Evolutionary conservation across 1,140 invertebrate genomes (phyloP).

Genomic region (Drosophila miranda): DNA sequence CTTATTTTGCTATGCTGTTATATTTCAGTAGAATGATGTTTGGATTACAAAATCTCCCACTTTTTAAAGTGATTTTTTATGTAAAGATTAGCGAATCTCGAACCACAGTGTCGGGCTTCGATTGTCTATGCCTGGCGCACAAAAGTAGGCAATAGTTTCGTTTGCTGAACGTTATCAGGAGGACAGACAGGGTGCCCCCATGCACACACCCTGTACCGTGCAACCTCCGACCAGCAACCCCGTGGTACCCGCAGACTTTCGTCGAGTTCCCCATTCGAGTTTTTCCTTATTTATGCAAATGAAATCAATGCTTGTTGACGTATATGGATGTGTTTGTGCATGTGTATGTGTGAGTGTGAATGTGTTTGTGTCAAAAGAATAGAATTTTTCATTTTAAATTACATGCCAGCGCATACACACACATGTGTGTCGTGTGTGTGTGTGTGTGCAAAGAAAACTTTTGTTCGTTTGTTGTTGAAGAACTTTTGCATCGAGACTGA

Average conservation of each 20-base stretch:
- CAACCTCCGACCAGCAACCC: not conserved
- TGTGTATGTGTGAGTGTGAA: constrained; percentile 19
- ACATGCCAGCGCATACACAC: constrained; percentile 30
- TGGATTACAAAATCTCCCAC: too few species aligned
- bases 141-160: constrained; percentile 43
- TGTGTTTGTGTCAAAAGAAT: constrained; percentile 69
- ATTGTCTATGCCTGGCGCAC: not conserved
- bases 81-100: not conserved
- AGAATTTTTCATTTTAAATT: constrained; percentile 78
- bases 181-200: not conserved
- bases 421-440: constrained; percentile 16
- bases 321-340: constrained; percentile 21
- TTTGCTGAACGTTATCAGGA: constrained; percentile 17
- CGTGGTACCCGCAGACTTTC: constrained; percentile 5
- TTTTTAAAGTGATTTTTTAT: not conserved
- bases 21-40: too few species aligned
- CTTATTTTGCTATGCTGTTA: too few species aligned
- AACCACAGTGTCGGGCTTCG: constrained; percentile 2
- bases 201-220: not conserved
- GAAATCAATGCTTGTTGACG: constrained; percentile 71
- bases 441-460: constrained; percentile 60
- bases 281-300: constrained; percentile 74
- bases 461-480: constrained; percentile 71
- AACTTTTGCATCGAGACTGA: constrained; percentile 50
- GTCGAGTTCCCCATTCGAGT: constrained; percentile 6